Evolutionary conservation across 1,140 invertebrate genomes (phyloP), one percentile per base, ranked within the genome.

Genomic region (Littorina saxatilis): DNA sequence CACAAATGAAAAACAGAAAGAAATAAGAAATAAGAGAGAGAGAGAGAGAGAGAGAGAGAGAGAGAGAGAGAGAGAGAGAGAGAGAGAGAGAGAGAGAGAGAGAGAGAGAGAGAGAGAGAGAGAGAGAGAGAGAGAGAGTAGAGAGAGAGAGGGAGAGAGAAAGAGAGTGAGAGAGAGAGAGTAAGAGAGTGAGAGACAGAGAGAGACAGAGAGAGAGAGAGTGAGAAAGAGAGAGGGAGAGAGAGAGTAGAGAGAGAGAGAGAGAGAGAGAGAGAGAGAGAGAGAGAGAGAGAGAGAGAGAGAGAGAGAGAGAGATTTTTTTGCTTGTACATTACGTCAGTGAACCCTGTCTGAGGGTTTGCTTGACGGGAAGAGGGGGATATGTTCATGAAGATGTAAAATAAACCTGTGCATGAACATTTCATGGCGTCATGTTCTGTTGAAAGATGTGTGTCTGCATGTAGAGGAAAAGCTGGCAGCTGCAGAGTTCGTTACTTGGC

Each of bases 1-100:
- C 86, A 61, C 85, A 82, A 23, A 82, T 86, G 70, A 90, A 88
- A 86, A 90, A 84, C 80, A 87, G 84, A 73, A 87, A 87, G 78
- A 87, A 75, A 77, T 86, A n/a, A n/a, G n/a, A n/a, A n/a, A n/a
- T n/a, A n/a, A n/a, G n/a, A n/a, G n/a, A n/a, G n/a, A n/a, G n/a
- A n/a, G n/a, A n/a, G n/a, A n/a, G 78, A 84, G 35, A 61, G 20
- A 15, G 50, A 52, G n/a, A 43, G 11, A 15, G 2, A 2, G 58
- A n/a, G 29, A 73, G 23, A 13, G 4, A 32, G 35, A 13, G 2
- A 11, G 50, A 13, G 50, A 13, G 11, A 13, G 50, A 13, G 50
- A 13, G 50, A 13, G 50, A 13, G 23, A 13, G 50, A 13, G 50
- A 13, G 50, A 52, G 50, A 52, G 50, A 52, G 50, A 52, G 50